phyloP scores from a whole-genome alignment of 2,113 vertebrate species.

The Archocentrus centrarchus region DNA sequence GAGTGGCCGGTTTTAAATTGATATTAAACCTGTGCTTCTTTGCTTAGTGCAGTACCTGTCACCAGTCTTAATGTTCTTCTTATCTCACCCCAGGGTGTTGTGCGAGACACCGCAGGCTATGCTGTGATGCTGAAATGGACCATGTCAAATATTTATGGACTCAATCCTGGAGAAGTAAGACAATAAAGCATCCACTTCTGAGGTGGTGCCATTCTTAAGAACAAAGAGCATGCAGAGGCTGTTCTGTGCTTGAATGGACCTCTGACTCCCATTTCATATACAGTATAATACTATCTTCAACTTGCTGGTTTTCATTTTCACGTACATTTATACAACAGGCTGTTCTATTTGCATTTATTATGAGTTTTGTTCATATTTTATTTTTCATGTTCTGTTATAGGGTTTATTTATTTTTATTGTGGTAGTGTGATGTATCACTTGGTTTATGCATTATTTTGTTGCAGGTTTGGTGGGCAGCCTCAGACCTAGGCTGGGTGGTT shows the following conservation, averaged over 20 bases:
- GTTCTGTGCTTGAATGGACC: background rate
- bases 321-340: background rate
- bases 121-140: conserved; percentile 98
- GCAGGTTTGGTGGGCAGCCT: conserved; percentile 98
- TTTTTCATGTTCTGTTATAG: background rate
- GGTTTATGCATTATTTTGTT: conserved; percentile 26
- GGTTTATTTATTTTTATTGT: background rate
- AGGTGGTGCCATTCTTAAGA: conserved; percentile 3
- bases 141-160: conserved; percentile 94
- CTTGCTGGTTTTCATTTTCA: background rate
- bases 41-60: conserved; percentile 18
- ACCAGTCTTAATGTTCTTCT: conserved; percentile 30
- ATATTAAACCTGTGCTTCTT: conserved; percentile 23
- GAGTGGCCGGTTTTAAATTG: background rate
- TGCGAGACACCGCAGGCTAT: conserved; percentile 93
- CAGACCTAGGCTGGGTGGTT: conserved; percentile 98
- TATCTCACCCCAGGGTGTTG: conserved; percentile 85
- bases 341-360: conserved; percentile 4
- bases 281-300: background rate
- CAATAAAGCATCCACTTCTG: conserved; percentile 34
- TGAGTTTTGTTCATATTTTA: background rate
- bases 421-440: background rate
- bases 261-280: conserved; percentile 4
- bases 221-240: conserved; percentile 21
- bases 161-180: conserved; percentile 92